These are phyloP conservation scores for Catocala nupta DNA, from an alignment of 2,888 invertebrate genomes.

Conservation along the genomic window DNA sequence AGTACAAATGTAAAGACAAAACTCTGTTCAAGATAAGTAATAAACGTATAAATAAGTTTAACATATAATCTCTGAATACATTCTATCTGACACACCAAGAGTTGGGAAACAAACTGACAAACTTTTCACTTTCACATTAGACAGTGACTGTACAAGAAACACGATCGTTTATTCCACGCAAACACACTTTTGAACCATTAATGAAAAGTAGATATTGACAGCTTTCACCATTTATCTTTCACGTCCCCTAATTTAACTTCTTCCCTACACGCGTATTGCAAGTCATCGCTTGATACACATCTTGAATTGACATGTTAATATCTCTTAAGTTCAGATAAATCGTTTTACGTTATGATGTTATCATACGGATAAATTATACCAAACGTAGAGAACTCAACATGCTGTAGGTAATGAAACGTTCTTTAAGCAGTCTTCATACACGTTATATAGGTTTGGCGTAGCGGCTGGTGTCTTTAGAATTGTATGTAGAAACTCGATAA, in stretches of 20 bases:
- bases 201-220: constrained; percentile 80
- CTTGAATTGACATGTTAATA: constrained; percentile 76
- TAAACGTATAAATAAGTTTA: neutral
- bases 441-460: no score
- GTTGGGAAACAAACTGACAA: constrained; percentile 45
- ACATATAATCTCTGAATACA: constrained; percentile 17
- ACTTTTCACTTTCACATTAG: constrained; percentile 58
- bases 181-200: constrained; percentile 75
- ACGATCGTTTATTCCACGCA: constrained; percentile 67
- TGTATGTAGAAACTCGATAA: no score
- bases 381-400: neutral
- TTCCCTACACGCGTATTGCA: constrained; percentile 63
- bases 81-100: constrained; percentile 28
- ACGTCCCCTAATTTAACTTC: constrained; percentile 77
- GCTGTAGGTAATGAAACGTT: no score
- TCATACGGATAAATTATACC: neutral
- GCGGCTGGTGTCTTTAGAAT: no score
- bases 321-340: constrained; percentile 52
- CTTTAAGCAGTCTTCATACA: no score
- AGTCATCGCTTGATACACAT: constrained; percentile 73
- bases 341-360: constrained; percentile 38
- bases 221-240: constrained; percentile 78
- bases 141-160: constrained; percentile 60
- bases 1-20: no score
- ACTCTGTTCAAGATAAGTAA: no score